These are phyloP conservation scores for Drosophila erecta DNA, from an alignment of 1,140 invertebrate genomes.

Conservation along the genomic window DNA sequence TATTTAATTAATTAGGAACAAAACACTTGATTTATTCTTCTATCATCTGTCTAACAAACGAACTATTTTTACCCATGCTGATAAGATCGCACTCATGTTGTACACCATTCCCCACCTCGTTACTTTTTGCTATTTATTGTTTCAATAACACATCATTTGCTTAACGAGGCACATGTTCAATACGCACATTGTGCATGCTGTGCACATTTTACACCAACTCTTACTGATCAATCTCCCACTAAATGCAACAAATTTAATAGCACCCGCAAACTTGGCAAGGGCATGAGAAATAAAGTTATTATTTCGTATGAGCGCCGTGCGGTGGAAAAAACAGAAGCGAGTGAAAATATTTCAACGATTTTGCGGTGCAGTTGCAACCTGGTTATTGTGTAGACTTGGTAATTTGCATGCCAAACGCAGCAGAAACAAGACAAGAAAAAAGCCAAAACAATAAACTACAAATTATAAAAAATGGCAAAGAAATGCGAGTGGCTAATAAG, in stretches of 20 bases:
- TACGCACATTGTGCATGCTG: neutral
- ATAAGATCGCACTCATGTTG: neutral
- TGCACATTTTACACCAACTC: neutral
- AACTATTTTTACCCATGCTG: neutral
- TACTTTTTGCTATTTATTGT: neutral
- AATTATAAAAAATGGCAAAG: constrained; percentile 59
- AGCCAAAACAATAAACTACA: constrained; percentile 71
- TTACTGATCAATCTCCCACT: constrained; percentile 18
- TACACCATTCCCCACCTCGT: neutral
- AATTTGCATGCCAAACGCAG: constrained; percentile 77
- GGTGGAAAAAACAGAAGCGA: constrained; percentile 45
- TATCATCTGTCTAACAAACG: too few species aligned
- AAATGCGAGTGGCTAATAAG: constrained; percentile 69
- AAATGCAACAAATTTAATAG: constrained; percentile 33
- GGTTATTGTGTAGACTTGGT: constrained; percentile 46
- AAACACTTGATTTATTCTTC: too few species aligned
- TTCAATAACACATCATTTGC: neutral
- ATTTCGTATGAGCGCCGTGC: constrained; percentile 27
- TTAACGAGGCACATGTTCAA: constrained; percentile 10
- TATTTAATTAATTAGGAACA: too few species aligned
- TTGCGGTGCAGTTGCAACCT: constrained; percentile 59
- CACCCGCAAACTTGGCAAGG: constrained; percentile 39
- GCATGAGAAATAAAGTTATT: constrained; percentile 70
- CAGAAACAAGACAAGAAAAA: constrained; percentile 24
- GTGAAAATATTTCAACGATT: constrained; percentile 75